A percentile compares a stretch with the other conserved stretches of the same genome.
phyloP scores from a whole-genome alignment of 2,113 vertebrate species.

The Ctenodactylus gundi region DNA sequence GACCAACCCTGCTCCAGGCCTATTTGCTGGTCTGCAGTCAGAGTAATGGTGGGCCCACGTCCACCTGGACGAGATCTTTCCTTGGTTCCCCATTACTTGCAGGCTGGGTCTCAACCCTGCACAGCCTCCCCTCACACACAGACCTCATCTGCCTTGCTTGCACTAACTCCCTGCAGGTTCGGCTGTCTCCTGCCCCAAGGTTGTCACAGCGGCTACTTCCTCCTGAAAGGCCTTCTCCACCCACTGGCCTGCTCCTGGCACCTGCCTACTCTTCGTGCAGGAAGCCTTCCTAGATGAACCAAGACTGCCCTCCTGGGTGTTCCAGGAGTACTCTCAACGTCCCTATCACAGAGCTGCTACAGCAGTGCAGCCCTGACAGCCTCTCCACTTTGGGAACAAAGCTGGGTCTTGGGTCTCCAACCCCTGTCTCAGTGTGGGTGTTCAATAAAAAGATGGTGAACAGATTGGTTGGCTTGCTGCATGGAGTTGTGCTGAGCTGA shows the following conservation, averaged over 20 bases:
- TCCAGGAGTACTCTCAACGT: not conserved
- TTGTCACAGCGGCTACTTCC: not conserved
- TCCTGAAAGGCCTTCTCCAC: not conserved
- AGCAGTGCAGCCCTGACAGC: not conserved
- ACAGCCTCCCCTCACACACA: not conserved
- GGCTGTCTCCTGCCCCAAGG: not conserved
- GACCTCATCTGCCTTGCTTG: not conserved
- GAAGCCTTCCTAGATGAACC: slow-evolving; percentile 5
- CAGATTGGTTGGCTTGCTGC: not conserved
- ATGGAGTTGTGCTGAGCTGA: not conserved
- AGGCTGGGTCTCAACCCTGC: not conserved
- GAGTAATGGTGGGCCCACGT: not conserved
- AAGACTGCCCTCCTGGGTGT: not conserved
- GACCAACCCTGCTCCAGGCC: not conserved
- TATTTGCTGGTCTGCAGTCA: not conserved
- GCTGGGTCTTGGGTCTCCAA: not conserved
- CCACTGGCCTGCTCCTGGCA: not conserved
- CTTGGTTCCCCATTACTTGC: no score
- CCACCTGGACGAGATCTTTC: not conserved
- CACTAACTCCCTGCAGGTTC: not conserved
- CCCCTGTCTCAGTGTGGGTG: not conserved
- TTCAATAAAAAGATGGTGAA: not conserved
- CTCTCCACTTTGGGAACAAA: not conserved
- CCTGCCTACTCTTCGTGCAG: not conserved
- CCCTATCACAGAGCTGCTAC: not conserved